These are phyloP conservation scores for Mactra quadrangularis DNA, from an alignment of 1,140 invertebrate genomes.

Conservation along the genomic window DNA sequence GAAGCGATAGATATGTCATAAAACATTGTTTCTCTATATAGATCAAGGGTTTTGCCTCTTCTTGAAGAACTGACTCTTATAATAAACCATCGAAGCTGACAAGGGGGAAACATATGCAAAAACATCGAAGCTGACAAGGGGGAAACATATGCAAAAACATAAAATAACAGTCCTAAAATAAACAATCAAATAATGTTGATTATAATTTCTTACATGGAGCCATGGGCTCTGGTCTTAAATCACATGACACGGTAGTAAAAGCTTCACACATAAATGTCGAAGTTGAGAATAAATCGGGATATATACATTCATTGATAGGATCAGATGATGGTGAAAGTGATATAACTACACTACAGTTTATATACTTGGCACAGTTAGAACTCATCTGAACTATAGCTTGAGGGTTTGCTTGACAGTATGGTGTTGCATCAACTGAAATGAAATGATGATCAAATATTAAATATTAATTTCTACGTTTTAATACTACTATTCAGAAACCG, in stretches of 20 bases:
- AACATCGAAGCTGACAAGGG: too few species aligned
- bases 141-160: too few species aligned
- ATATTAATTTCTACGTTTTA: too few species aligned
- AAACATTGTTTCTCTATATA: too few species aligned
- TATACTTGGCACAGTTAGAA: constrained; percentile 73
- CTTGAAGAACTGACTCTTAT: too few species aligned
- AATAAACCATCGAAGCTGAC: too few species aligned
- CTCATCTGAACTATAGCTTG: constrained; percentile 58
- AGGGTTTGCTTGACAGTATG: constrained; percentile 59
- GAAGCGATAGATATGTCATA: too few species aligned
- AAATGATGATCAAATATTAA: background rate
- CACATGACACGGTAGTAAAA: constrained; percentile 68
- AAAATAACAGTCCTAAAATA: too few species aligned
- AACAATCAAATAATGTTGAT: too few species aligned
- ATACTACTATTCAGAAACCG: too few species aligned
- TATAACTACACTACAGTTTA: constrained; percentile 67
- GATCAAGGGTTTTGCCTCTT: too few species aligned
- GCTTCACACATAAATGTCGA: constrained; percentile 61
- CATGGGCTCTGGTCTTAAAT: constrained; percentile 65
- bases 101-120: too few species aligned
- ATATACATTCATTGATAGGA: constrained; percentile 33
- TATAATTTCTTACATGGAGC: constrained; percentile 76
- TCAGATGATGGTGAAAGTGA: background rate
- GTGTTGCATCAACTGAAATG: constrained; percentile 60
- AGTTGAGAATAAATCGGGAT: constrained; percentile 68